Base-by-base conservation (phyloP, 23 tunicate species). In the Trididemnum clinides region DNA sequence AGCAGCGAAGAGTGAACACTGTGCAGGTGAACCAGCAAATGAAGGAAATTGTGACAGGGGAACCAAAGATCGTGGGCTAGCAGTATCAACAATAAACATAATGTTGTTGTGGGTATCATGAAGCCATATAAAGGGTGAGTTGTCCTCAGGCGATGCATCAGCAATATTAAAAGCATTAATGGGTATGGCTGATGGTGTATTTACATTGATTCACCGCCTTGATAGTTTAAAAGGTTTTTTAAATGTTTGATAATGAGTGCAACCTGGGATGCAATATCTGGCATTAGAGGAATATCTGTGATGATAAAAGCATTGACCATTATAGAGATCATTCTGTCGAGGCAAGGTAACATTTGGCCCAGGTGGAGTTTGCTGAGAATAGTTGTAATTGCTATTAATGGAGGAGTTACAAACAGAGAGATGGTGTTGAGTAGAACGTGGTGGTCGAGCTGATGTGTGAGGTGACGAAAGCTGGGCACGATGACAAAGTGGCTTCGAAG, bases 11-110 rank as follows among this genome's bases (percentile, higher is more conserved):
- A 66, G n/a, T 37, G 7, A 21, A 26, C 69, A 59, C 4, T 59
- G 27, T 15, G 27, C 31, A 6, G 30, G 6, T 29, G 75, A 31
- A 66, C 5, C 4, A 31, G 75, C 18, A 66, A 28, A 23, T 29
- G 7, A 29, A 66, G 75, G 22, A 29, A 4, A n/a, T n/a, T 31
- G 10, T 28, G 37, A 66, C 37, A 32, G 37, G 31, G 75, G 36
- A 3, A 66, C 25, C 75, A 66, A 32, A 66, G 37, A 66, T 66
- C 31, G 30, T 4, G 75, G 75, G 31, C 75, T 28, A 4, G 75
- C 75, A 29, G 75, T 66, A 66, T 66, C 75, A 66, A 66, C 37
- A 28, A 66, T 66, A 66, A 66, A 66, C n/a, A 5, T 30, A 23
- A 66, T 30, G 37, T 66, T 23, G 37, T 66, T 28, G 37, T 66